Evolutionary conservation across 2,888 invertebrate genomes (phyloP), one percentile per base, ranked within the genome.

Genomic region (Cerastis leucographa): DNA sequence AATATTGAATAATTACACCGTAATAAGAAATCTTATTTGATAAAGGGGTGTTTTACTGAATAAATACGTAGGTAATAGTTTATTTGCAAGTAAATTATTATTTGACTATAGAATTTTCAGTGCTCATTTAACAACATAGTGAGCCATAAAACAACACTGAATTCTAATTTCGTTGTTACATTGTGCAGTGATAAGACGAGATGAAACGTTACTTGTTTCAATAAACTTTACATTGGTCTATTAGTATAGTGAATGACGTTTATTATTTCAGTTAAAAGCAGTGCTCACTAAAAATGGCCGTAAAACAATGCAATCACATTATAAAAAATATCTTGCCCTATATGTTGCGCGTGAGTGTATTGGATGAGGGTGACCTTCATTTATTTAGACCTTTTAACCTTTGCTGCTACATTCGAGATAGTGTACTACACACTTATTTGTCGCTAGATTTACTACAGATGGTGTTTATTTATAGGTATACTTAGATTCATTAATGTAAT

Each of bases 401-500:
- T 69, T 29, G 61, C 14, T 61, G 29, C 35, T 29, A 67, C 46
- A 65, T 19, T 35, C 2, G 22, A 54, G 22, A 25, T 35, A 35
- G 3, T 35, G 35, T 40, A 54, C 12, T 62, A 14, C 51, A 49
- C 35, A 54, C 19, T 54, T 3, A 78, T 69, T 62, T 46, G 35
- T 62, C n/a, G 54, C 14, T 35, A 67, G 49, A 67, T 65, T 54
- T 61, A 25, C 35, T 49, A 17, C 29, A 44, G 51, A 35, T 19
- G 29, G 11, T 56, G 6, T 29, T 14, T 70, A 42, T 29, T 25
- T 51, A n/a, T 54, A 19, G 8, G 12, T 44, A 67, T 19, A 71
- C 35, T 44, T 14, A 59, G 40, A 65, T 82, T 81, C 89, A 91
- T 90, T 88, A 87, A 90, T 88, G 88, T 91, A 91, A 93, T 93